Evolutionary conservation across 2,113 vertebrate species (phyloP).

Genomic region (Charina bottae): DNA sequence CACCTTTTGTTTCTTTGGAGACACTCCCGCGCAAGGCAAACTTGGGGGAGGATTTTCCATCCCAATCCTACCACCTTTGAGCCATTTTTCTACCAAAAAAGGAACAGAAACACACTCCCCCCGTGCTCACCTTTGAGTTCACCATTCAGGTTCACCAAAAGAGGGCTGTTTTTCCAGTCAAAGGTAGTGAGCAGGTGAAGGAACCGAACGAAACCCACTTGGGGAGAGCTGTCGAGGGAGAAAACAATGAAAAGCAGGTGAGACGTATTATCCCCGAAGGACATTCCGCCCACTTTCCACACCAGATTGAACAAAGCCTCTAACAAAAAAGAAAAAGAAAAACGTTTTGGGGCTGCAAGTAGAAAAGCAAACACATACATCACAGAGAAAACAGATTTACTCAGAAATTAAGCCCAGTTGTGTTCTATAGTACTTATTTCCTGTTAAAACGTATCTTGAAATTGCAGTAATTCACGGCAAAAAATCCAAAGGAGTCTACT

Average conservation of each 20-base stretch:
- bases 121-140: constrained; percentile 83
- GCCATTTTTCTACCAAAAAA: background rate
- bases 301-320: background rate
- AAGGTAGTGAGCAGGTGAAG: constrained; percentile 88
- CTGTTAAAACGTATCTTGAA: background rate
- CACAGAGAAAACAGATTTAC: background rate
- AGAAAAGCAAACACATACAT: background rate
- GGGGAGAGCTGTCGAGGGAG: constrained; percentile 81
- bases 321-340: too few species aligned
- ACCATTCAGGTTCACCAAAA: constrained; percentile 89
- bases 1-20: background rate
- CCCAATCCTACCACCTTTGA: background rate
- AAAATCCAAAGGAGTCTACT: background rate
- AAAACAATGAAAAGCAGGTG: background rate
- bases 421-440: background rate
- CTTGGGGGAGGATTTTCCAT: fast-evolving
- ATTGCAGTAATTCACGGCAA: background rate
- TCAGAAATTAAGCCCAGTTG: background rate
- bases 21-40: fast-evolving
- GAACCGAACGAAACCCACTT: constrained; percentile 93
- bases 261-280: background rate
- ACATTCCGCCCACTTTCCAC: too few species aligned
- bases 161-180: constrained; percentile 94
- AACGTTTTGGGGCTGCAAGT: background rate
- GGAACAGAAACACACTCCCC: background rate